Base-by-base conservation (phyloP, 2,113 vertebrate species). In the Trochalopteron elliotii region DNA sequence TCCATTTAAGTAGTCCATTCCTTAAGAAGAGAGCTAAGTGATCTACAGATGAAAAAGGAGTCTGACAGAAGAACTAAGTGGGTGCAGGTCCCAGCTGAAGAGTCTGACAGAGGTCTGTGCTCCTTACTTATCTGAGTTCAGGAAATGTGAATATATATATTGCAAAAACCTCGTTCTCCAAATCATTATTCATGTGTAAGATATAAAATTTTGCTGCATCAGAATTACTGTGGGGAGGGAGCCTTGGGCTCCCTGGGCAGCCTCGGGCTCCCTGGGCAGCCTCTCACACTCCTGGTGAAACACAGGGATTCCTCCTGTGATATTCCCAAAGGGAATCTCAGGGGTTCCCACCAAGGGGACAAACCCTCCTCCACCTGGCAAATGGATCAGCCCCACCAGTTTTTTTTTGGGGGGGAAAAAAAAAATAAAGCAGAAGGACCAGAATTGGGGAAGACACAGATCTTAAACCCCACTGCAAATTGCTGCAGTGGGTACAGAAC, bases 1-100 rank as follows among this genome's bases (percentile, higher is more conserved):
- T n/a, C n/a, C n/a, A n/a, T 99, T 87, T 99, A 99, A 95, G 98
- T 96, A 56, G 98, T 99, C 72, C 98, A 90, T 87, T 98, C 99
- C 55, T 95, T 99, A 69, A 98, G 94, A 94, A 95, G 95, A 80
- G 98, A 99, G 80, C 87, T 99, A 82, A 95, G 88, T 35, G 98
- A 99, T 67, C 97, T 99, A 10, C 98, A 98, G 70, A 59, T 96
- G 74, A 99, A 98, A 97, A 99, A 98, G 89, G 33, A 90, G 91
- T 39, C 93, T 99, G 59, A 96, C 78, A 22, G 99, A 99, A 87
- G 99, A 99, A 89, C 75, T 99, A 74, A 98, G 91, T 61, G 95
- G 96, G 52, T 98, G 97, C 88, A 98, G 98, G 90, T 96, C 91
- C 30, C 99, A 99, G 6, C 95, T 98, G 87, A 99, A 98, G 89